Base-by-base conservation (phyloP, 2,888 invertebrate species). In the Acanthacorydalis orientalis region DNA sequence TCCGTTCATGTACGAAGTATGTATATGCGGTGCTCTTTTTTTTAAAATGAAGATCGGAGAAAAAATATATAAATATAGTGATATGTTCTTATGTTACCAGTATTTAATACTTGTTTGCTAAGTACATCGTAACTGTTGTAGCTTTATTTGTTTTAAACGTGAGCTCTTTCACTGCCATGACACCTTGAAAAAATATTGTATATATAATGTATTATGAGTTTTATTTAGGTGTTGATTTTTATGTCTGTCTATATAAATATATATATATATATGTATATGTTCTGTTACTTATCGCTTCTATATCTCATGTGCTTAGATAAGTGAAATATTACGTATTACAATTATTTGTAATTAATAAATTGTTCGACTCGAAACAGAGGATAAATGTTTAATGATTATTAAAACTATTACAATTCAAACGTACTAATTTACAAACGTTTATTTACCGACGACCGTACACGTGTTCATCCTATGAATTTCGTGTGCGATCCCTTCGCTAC, bases 401-500 rank as follows among this genome's bases (percentile, higher is more conserved):
- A 23, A 42, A 42, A 23, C 31, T 42, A 15, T 42, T 42, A 15
- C 12, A 16, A 12, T 16, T 10, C 31, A 42, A 31, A 11, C 9
- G 10, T 11, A 42, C 42, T 23, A 42, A 42, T 23, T 16, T 42
- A 31, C 31, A 31, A 31, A 16, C 16, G 16, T 3, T 10, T 42
- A 38, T 38, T n/a, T 38, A 38, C 8, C 11, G 8, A 31, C n/a
- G 31, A 42, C 11, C 16, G 8, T 15, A 41, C 1, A 12, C 15
- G 8, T 31, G 12, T 11, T 42, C 9, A 31, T 14, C 60, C 62
- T 7, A 78, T 61, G 62, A 73, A 88, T 63, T 92, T 92, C 0
- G 87, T 89, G 60, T 95, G 93, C 49, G 77, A 74, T 37, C 90
- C 93, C 51, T 76, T 80, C 4, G 88, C 92, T 44, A 95, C 63